These are phyloP conservation scores for Galbula dea DNA, from an alignment of 2,113 vertebrate species.

Conservation along the genomic window DNA sequence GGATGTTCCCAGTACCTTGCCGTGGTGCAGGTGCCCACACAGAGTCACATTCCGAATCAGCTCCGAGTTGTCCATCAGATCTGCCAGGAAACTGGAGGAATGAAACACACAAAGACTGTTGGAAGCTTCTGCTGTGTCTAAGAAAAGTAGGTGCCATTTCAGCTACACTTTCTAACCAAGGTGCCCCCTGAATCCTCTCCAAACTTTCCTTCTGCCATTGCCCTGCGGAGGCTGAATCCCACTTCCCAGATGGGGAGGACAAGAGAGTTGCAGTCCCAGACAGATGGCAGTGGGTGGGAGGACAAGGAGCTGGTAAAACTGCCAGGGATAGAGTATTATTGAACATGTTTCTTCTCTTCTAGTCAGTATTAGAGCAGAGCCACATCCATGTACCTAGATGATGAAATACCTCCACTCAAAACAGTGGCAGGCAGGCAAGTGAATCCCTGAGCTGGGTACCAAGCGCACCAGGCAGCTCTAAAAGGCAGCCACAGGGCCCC, in stretches of 20 bases:
- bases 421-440: neutral
- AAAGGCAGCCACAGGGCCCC: neutral
- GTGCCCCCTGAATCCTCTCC: conserved; percentile 19
- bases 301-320: conserved; percentile 20
- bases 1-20: conserved; percentile 79
- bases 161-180: neutral
- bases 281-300: conserved; percentile 56
- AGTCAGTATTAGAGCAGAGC: conserved; percentile 11
- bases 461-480: neutral
- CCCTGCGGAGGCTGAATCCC: conserved; percentile 57
- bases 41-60: conserved; percentile 96
- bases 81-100: conserved; percentile 88
- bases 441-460: neutral
- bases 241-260: conserved; percentile 45
- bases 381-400: neutral
- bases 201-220: neutral
- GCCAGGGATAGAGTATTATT: conserved; percentile 19
- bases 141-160: conserved; percentile 35
- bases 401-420: conserved; percentile 8
- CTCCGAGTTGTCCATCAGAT: conserved; percentile 96
- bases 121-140: conserved; percentile 20
- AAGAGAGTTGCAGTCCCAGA: conserved; percentile 43
- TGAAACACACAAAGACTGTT: conserved; percentile 38
- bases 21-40: conserved; percentile 96
- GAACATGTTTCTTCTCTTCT: conserved; percentile 14